phyloP scores from a whole-genome alignment of 2,113 vertebrate species.

The Empidonax alnorum region DNA sequence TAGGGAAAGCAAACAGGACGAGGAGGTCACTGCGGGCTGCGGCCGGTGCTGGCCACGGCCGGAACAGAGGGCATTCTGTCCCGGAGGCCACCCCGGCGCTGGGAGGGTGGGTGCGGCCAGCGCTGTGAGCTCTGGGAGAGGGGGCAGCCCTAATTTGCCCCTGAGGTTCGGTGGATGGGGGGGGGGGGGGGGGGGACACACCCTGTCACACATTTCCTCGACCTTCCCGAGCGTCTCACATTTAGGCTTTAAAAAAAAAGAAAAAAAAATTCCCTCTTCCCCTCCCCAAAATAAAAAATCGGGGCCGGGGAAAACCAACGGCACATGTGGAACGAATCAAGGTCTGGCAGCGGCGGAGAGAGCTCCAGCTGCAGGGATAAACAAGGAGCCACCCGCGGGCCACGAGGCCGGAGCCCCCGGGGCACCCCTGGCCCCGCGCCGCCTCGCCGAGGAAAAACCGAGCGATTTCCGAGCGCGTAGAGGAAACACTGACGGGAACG shows the following conservation, averaged over 20 bases:
- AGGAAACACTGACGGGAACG: constrained; percentile 35
- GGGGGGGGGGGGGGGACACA: not conserved
- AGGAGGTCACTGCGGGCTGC: constrained; percentile 15
- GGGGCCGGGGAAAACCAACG: not conserved
- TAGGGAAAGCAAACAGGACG: not conserved
- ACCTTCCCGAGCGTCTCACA: not conserved
- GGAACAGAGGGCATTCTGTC: constrained; percentile 30
- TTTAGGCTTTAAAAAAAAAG: not conserved
- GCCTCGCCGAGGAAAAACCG: not conserved
- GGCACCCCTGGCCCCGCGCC: not conserved
- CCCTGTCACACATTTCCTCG: not conserved
- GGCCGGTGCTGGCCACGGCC: not conserved
- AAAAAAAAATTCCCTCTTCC: not conserved
- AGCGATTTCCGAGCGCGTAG: not conserved
- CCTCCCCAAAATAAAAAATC: too few species aligned
- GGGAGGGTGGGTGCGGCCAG: not conserved
- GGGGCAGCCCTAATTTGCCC: not conserved
- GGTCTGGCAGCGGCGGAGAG: not conserved
- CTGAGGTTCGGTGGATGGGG: not conserved
- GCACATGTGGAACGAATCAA: not conserved
- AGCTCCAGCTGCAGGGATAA: constrained; percentile 31
- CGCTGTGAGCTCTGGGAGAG: not conserved
- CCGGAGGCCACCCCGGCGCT: not conserved
- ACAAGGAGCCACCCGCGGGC: not conserved
- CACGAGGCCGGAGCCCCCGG: not conserved